Conservation (phyloP, 2,113 vertebrate genomes). For the Chelonoidis abingdonii region DNA sequence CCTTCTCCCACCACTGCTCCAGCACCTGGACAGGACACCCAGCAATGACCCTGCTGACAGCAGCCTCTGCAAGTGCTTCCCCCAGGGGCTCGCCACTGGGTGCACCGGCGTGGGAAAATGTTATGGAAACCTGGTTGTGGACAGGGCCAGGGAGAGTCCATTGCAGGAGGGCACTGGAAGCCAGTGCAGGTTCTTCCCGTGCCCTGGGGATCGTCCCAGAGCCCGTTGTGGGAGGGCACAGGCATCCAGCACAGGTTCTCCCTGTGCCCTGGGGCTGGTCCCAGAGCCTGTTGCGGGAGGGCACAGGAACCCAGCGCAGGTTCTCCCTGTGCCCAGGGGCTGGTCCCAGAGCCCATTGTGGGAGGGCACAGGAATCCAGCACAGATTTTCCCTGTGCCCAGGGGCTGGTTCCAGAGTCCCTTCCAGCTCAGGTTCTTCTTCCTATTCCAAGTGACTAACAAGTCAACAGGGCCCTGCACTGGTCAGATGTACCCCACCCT, state of each 20-base stretch:
- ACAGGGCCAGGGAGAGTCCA: neutral
- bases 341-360: too few species aligned
- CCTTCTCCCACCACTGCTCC: neutral
- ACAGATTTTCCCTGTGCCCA: neutral
- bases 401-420: too few species aligned
- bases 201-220: too few species aligned
- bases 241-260: neutral
- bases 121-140: neutral
- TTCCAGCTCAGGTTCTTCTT: too few species aligned
- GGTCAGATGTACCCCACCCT: neutral
- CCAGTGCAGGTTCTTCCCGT: too few species aligned
- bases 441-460: neutral
- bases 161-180: too few species aligned
- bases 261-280: neutral
- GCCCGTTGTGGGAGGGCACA: too few species aligned
- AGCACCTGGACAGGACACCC: neutral
- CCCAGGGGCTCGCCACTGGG: neutral
- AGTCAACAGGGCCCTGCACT: neutral
- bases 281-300: too few species aligned
- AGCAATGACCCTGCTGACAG: neutral
- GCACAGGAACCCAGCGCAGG: neutral
- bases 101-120: neutral
- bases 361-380: too few species aligned
- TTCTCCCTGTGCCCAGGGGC: neutral
- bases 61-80: neutral